Percentiles rank a stretch among this genome's conserved stretches.
phyloP scores from a whole-genome alignment of 2,113 vertebrate species.

The Anguilla rostrata region DNA sequence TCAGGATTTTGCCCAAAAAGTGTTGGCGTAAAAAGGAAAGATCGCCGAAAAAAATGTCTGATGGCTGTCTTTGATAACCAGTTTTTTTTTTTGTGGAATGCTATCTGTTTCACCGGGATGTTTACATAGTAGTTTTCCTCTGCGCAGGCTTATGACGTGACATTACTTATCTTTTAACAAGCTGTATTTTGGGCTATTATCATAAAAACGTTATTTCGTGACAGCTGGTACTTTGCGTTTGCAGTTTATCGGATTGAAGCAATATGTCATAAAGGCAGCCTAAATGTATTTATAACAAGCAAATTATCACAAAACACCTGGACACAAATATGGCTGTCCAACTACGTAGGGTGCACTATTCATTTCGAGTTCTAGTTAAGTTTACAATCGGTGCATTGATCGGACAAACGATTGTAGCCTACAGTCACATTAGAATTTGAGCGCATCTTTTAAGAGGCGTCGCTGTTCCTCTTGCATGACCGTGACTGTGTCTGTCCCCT shows the following conservation, averaged over 20 bases:
- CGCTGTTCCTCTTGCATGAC: neutral
- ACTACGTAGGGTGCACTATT: too few species aligned
- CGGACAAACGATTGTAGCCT: neutral
- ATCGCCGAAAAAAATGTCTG: neutral
- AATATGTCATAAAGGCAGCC: neutral
- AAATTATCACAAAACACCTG: neutral
- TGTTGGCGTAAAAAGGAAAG: neutral
- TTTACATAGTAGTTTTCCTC: neutral
- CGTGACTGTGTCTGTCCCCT: neutral
- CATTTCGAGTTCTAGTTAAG: too few species aligned
- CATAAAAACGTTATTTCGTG: neutral
- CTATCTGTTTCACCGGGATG: neutral
- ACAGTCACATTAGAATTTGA: neutral
- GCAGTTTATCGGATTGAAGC: neutral
- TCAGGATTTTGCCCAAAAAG: neutral
- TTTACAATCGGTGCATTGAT: neutral
- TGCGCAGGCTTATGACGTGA: slow-evolving; percentile 2
- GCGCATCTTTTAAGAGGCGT: too few species aligned
- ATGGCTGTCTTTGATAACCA: neutral
- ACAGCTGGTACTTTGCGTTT: neutral
- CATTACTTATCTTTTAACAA: neutral
- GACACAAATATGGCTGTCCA: too few species aligned
- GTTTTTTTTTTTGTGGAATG: neutral
- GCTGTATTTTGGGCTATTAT: neutral
- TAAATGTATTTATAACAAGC: neutral